phyloP scores from a whole-genome alignment of 2,797 vertebrate species.

The Rhyacichthys aspro region DNA sequence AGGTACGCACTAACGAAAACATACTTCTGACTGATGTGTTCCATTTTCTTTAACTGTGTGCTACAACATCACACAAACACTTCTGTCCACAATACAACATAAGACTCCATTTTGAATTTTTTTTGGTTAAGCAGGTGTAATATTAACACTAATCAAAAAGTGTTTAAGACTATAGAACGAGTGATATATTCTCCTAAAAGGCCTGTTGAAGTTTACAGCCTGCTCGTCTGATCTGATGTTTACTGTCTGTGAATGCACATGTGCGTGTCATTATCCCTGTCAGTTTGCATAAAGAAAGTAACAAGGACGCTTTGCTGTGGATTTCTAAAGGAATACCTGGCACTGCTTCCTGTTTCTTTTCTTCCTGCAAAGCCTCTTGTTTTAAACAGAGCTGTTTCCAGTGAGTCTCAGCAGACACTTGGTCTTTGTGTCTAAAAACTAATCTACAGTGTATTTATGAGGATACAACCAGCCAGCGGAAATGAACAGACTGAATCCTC shows the following conservation, averaged over 20 bases:
- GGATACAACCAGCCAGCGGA: slow-evolving; percentile 8
- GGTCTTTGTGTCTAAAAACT: neutral
- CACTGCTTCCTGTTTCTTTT: slow-evolving; percentile 18
- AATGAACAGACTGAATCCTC: slow-evolving; percentile 5
- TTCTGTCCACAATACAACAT: too few species aligned
- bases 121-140: too few species aligned
- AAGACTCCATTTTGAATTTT: too few species aligned
- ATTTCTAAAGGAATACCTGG: slow-evolving; percentile 37
- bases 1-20: too few species aligned
- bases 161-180: too few species aligned
- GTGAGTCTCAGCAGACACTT: neutral
- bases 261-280: slow-evolving; percentile 8
- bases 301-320: slow-evolving; percentile 28
- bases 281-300: slow-evolving; percentile 14
- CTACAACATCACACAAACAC: too few species aligned
- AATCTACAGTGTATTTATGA: neutral
- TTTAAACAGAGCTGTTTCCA: too few species aligned
- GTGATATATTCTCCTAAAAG: too few species aligned
- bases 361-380: slow-evolving; percentile 8
- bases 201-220: too few species aligned
- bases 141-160: too few species aligned
- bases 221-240: slow-evolving; percentile 13
- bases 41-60: too few species aligned
- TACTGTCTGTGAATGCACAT: slow-evolving; percentile 14
- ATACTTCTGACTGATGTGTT: too few species aligned